Conservation (phyloP, 2,113 vertebrate species). For the Sinocyclocheilus grahami region DNA sequence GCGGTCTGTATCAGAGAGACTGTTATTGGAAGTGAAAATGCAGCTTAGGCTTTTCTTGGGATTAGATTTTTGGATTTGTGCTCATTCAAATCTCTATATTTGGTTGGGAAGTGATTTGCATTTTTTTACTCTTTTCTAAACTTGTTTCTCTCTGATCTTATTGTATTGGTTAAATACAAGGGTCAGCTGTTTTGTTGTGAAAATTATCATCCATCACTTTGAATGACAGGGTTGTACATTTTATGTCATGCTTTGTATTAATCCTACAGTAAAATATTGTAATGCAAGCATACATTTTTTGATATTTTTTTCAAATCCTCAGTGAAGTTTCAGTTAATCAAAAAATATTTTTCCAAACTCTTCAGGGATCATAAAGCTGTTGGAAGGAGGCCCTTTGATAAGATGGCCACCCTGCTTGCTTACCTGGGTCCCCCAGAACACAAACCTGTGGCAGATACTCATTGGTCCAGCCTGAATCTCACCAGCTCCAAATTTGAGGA, state of each 20-base stretch:
- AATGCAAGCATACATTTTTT: background rate
- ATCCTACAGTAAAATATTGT: background rate
- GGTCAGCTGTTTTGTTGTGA: background rate
- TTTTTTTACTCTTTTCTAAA: background rate
- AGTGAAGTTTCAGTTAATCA: too few relatives aligned
- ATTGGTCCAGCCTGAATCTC: conserved; percentile 97
- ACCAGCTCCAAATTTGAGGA: conserved; percentile 98
- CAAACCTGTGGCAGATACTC: conserved; percentile 95
- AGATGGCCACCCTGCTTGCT: conserved; percentile 96
- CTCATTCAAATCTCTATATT: conserved; percentile 7
- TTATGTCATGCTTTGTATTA: background rate
- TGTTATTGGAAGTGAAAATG: background rate
- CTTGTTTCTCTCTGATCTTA: background rate
- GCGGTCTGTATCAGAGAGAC: background rate
- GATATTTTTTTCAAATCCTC: background rate
- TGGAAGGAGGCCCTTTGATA: conserved; percentile 94
- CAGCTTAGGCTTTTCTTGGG: background rate
- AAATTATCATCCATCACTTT: background rate
- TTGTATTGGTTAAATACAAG: background rate
- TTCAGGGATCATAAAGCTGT: conserved; percentile 97
- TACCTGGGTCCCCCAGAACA: conserved; percentile 96
- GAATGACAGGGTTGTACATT: background rate
- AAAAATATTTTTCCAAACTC: background rate
- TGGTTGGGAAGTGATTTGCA: background rate
- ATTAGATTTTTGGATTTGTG: background rate